These are phyloP conservation scores for Quadroppia sp. DNA, from an alignment of 2,888 invertebrate genomes.

Conservation along the genomic window DNA sequence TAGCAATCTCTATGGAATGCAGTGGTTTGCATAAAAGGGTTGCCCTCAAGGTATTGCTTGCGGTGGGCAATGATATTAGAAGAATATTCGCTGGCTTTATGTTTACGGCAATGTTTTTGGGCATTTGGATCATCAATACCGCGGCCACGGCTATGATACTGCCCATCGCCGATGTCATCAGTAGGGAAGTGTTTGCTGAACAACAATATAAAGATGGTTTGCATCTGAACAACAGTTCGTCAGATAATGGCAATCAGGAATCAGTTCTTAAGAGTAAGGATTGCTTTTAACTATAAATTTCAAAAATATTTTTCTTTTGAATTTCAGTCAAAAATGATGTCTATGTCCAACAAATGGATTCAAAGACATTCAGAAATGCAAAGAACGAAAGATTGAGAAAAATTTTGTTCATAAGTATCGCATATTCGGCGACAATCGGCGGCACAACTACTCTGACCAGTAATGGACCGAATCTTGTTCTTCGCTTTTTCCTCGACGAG, in stretches of 20 bases:
- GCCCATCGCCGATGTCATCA: conserved; percentile 44
- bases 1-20: conserved; percentile 43
- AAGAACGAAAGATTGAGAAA: conserved; percentile 20
- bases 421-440: conserved; percentile 42
- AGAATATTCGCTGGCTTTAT: conserved; percentile 40
- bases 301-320: too few relatives aligned
- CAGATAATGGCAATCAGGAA: not conserved
- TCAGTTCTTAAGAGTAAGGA: not conserved
- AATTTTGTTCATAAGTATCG: conserved; percentile 40
- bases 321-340: not conserved
- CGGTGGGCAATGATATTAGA: conserved; percentile 34
- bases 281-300: too few relatives aligned
- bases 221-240: not conserved
- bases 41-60: conserved; percentile 35
- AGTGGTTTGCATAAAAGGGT: conserved; percentile 40
- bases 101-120: conserved; percentile 41
- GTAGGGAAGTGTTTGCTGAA: conserved; percentile 34
- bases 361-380: not conserved
- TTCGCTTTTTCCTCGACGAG: conserved; percentile 40
- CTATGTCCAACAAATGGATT: not conserved
- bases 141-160: conserved; percentile 45
- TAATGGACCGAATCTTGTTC: conserved; percentile 42
- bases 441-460: conserved; percentile 42
- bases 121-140: conserved; percentile 43
- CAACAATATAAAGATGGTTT: conserved; percentile 7